Percentiles rank a stretch among this genome's conserved stretches.
Conservation (phyloP, 1,140 invertebrate species). For the Orchesella cincta region DNA sequence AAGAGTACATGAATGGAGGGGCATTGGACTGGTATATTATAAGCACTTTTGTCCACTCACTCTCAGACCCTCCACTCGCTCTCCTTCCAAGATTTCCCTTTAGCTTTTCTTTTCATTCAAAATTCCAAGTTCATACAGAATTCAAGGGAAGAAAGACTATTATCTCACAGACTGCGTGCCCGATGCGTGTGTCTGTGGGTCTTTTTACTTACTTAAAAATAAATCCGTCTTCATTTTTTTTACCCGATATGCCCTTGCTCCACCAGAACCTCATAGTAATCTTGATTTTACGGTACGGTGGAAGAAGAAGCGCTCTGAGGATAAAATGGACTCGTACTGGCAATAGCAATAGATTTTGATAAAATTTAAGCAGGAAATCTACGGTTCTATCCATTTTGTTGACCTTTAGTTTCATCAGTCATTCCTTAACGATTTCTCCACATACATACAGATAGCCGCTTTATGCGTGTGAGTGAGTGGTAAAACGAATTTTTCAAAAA, state of each 20-base stretch:
- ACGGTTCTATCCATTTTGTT: not conserved
- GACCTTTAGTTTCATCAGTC: constrained; percentile 20
- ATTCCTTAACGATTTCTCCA: constrained; percentile 12
- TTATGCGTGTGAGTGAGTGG: too few species aligned
- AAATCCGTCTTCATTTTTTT: constrained; percentile 6
- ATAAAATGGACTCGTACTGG: too few species aligned
- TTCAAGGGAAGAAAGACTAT: not conserved
- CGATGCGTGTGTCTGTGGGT: not conserved
- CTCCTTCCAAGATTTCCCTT: not conserved
- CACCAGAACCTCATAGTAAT: too few species aligned
- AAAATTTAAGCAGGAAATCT: not conserved
- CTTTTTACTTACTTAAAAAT: constrained; percentile 13
- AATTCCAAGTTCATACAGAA: not conserved
- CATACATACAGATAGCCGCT: too few species aligned
- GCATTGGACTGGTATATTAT: too few species aligned
- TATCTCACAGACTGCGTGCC: not conserved
- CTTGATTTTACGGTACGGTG: not conserved
- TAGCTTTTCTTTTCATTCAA: not conserved
- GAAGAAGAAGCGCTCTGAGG: too few species aligned
- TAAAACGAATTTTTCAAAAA: too few species aligned
- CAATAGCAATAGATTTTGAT: not conserved
- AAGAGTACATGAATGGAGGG: too few species aligned
- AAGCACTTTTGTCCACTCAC: too few species aligned
- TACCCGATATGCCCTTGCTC: too few species aligned
- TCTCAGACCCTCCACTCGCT: too few species aligned